Evolutionary conservation across 2,888 invertebrate genomes (phyloP).

Genomic region (Nephrotoma flavescens): DNA sequence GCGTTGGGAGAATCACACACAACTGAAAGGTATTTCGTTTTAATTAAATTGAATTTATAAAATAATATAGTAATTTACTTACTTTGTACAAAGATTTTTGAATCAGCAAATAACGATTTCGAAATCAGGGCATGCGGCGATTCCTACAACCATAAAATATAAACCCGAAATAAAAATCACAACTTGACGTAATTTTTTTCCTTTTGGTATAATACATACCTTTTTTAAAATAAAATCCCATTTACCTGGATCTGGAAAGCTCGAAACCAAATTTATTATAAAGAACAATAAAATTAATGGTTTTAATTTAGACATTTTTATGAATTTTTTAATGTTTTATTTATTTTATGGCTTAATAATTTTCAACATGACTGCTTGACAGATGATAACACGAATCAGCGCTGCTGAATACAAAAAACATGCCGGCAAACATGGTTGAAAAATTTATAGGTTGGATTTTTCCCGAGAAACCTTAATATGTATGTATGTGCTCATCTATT

Average conservation of each 20-base stretch:
- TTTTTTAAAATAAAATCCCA: conserved; percentile 46
- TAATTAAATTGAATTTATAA: conserved; percentile 3
- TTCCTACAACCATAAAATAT: not conserved
- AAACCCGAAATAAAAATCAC: not conserved
- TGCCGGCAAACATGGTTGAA: not conserved
- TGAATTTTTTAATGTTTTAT: not conserved
- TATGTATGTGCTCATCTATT: too few species aligned
- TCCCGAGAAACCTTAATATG: too few species aligned
- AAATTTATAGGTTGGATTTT: too few species aligned
- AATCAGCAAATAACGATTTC: conserved; percentile 1
- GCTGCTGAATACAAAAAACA: not conserved
- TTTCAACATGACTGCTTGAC: not conserved
- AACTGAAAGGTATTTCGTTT: conserved; percentile 25
- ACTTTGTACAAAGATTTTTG: conserved; percentile 55
- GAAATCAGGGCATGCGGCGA: not conserved
- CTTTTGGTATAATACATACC: conserved; percentile 27
- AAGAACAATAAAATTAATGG: not conserved
- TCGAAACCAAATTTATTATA: not conserved
- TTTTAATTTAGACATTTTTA: not conserved
- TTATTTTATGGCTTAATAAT: not conserved
- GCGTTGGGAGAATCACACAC: conserved; percentile 32
- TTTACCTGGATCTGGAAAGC: conserved; percentile 44
- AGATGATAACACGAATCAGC: not conserved
- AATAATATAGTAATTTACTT: conserved; percentile 22
- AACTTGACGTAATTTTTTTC: not conserved